These are phyloP conservation scores for Panzeria rudis DNA, from an alignment of 2,888 invertebrate species.

Conservation along the genomic window DNA sequence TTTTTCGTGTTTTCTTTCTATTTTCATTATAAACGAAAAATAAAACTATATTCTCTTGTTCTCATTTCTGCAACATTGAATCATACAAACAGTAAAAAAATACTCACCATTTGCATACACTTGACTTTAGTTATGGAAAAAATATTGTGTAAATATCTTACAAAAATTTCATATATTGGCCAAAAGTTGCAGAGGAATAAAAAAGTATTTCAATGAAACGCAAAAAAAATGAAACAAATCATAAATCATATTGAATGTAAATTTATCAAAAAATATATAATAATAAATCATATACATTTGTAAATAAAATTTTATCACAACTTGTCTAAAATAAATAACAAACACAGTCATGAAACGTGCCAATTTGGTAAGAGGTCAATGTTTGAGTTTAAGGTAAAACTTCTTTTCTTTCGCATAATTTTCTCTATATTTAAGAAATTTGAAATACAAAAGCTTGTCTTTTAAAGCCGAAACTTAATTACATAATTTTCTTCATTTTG, in stretches of 20 bases:
- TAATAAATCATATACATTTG: constrained; percentile 21
- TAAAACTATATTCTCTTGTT: neutral
- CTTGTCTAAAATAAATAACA: neutral
- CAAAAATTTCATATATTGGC: constrained; percentile 6
- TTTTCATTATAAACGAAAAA: constrained; percentile 26
- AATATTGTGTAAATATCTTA: constrained; percentile 19
- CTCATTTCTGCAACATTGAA: constrained; percentile 24
- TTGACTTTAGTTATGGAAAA: constrained; percentile 23
- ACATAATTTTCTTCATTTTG: neutral
- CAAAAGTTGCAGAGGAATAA: neutral
- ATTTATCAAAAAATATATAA: neutral
- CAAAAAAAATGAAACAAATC: neutral
- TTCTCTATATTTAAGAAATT: neutral
- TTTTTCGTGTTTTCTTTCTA: neutral
- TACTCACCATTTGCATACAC: neutral
- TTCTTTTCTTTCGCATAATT: neutral
- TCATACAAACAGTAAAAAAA: constrained; percentile 4
- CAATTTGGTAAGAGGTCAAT: constrained; percentile 81
- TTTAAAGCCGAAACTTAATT: neutral
- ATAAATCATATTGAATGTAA: constrained; percentile 35
- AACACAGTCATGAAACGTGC: constrained; percentile 75
- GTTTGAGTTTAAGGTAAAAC: constrained; percentile 80
- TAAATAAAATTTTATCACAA: constrained; percentile 53
- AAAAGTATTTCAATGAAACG: neutral
- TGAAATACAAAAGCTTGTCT: neutral